phyloP scores from a whole-genome alignment of 2,113 vertebrate genomes.

The Chaenogobius annularis region DNA sequence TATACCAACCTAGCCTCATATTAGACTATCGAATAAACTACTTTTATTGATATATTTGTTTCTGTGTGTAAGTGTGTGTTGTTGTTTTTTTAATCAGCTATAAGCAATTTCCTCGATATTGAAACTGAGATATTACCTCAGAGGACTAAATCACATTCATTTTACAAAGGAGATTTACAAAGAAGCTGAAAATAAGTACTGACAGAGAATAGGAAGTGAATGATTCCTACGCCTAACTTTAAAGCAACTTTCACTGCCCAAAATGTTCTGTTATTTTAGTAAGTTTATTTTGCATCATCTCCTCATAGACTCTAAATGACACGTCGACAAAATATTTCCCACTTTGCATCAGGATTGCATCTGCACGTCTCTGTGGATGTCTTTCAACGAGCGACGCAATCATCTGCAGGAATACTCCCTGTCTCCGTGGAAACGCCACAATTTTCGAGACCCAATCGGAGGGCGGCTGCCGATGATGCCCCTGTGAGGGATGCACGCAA shows the following conservation, averaged over 20 bases:
- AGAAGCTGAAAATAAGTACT: background rate
- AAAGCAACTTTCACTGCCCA: background rate
- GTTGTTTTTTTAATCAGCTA: too few species aligned
- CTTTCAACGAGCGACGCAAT: constrained; percentile 39
- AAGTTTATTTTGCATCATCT: background rate
- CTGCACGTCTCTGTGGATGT: constrained; percentile 19
- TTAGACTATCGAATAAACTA: too few species aligned
- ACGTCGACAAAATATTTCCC: background rate
- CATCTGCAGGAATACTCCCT: constrained; percentile 44
- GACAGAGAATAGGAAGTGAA: background rate
- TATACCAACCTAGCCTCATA: too few species aligned
- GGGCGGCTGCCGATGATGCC: constrained; percentile 26
- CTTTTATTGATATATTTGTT: too few species aligned
- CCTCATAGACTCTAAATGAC: background rate
- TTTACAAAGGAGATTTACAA: background rate
- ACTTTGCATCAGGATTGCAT: constrained; percentile 18
- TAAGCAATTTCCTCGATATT: too few species aligned
- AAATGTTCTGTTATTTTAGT: background rate
- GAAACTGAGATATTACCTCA: too few species aligned
- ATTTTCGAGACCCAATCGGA: constrained; percentile 20
- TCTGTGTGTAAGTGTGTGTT: too few species aligned
- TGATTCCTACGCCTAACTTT: background rate
- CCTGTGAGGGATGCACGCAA: constrained; percentile 58
- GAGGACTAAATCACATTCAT: background rate
- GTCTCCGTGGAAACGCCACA: constrained; percentile 65